A percentile compares a stretch with the other conserved stretches of the same genome.
These are phyloP conservation scores for Tiphia femorata DNA, from an alignment of 2,888 invertebrate genomes.

Conservation along the genomic window DNA sequence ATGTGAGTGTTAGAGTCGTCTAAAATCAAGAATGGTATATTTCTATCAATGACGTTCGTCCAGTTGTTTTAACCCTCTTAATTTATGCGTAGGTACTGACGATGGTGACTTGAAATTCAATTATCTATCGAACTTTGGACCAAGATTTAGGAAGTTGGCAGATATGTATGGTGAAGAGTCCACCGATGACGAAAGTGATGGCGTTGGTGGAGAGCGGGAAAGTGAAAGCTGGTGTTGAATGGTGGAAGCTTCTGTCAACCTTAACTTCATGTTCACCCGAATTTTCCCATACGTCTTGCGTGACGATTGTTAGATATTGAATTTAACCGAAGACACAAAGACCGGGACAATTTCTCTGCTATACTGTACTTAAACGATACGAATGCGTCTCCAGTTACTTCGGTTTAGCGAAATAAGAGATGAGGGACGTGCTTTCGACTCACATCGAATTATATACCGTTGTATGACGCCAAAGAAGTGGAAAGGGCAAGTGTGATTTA, in stretches of 20 bases:
- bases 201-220: constrained; percentile 77
- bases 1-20: too few relatives aligned
- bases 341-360: constrained; percentile 12
- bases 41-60: neutral
- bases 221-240: constrained; percentile 85
- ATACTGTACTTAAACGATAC: constrained; percentile 44
- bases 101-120: constrained; percentile 95
- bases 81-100: constrained; percentile 76
- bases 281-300: neutral
- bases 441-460: constrained; percentile 22
- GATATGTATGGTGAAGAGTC: constrained; percentile 95
- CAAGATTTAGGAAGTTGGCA: constrained; percentile 93
- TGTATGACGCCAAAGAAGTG: constrained; percentile 39
- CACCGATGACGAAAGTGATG: constrained; percentile 85
- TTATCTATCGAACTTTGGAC: constrained; percentile 94
- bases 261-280: constrained; percentile 3
- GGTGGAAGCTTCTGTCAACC: neutral
- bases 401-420: constrained; percentile 3
- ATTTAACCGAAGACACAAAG: constrained; percentile 16
- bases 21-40: constrained; percentile 1
- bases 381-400: neutral
- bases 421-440: constrained; percentile 17
- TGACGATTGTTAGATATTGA: constrained; percentile 7
- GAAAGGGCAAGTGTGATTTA: constrained; percentile 15
- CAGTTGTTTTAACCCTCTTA: neutral